phyloP scores from a whole-genome alignment of 2,797 vertebrate genomes.

The Chiloscyllium punctatum region DNA sequence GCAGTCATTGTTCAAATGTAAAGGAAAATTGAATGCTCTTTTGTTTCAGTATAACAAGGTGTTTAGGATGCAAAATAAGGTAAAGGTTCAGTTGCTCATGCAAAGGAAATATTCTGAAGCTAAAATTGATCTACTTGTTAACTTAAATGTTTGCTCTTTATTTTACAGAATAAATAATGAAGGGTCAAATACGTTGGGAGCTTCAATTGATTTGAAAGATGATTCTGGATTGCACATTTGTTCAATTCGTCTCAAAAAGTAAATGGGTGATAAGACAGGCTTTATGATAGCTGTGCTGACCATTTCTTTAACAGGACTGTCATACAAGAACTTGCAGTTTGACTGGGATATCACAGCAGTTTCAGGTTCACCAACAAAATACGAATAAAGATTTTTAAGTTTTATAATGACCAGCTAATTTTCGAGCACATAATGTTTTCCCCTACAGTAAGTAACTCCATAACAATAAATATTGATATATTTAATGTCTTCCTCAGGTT shows the following conservation, averaged over 20 bases:
- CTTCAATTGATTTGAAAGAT: neutral
- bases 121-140: no score
- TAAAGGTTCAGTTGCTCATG: neutral
- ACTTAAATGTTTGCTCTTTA: neutral
- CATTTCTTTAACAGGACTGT: neutral
- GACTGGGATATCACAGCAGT: neutral
- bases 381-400: neutral
- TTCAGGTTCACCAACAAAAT: neutral
- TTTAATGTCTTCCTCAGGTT: neutral
- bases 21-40: neutral
- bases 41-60: neutral
- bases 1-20: neutral
- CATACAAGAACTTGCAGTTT: neutral
- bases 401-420: neutral
- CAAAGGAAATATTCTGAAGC: no score
- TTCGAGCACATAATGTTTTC: neutral
- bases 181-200: neutral
- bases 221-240: neutral
- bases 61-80: neutral
- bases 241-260: neutral
- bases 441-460: neutral
- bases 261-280: no score
- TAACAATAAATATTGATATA: neutral
- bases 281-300: no score
- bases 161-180: neutral